Evolutionary conservation across 2,888 invertebrate species (phyloP).

Genomic region (Encarsia formosa): DNA sequence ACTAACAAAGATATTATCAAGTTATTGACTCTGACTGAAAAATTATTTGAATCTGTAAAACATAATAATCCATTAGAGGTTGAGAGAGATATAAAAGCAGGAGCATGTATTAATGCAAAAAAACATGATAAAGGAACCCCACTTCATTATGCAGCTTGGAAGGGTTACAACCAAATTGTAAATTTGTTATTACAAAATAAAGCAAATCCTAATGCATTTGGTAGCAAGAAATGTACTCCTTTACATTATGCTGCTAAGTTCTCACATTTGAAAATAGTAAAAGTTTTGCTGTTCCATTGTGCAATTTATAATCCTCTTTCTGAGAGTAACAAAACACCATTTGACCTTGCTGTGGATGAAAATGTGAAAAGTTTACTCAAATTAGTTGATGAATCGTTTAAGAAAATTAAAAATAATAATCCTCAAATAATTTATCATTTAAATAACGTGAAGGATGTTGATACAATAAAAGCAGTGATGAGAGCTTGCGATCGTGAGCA

Average conservation of each 20-base stretch:
- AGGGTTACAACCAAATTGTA: constrained; percentile 5
- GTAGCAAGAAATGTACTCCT: background rate
- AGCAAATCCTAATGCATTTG: background rate
- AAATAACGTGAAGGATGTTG: constrained; percentile 18
- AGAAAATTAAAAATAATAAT: constrained; percentile 16
- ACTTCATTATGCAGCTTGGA: constrained; percentile 1
- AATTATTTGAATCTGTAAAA: constrained; percentile 6
- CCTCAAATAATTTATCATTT: constrained; percentile 7
- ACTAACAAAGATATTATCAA: constrained; percentile 16
- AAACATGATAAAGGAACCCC: constrained; percentile 22
- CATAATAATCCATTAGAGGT: background rate
- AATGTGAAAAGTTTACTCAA: background rate
- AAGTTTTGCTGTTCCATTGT: background rate
- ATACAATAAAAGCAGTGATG: constrained; percentile 20
- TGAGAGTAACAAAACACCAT: constrained; percentile 8
- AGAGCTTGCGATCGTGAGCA: constrained; percentile 22
- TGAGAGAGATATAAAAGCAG: background rate
- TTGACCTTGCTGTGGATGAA: constrained; percentile 2
- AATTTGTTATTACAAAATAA: background rate
- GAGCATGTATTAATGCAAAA: constrained; percentile 18
- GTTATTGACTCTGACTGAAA: background rate
- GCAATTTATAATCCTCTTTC: background rate
- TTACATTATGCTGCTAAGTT: constrained; percentile 6
- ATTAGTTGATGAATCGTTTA: constrained; percentile 8
- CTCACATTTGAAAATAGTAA: background rate